These are phyloP conservation scores for Tragelaphus imberbis DNA, from an alignment of 2,113 vertebrate species.

Conservation along the genomic window DNA sequence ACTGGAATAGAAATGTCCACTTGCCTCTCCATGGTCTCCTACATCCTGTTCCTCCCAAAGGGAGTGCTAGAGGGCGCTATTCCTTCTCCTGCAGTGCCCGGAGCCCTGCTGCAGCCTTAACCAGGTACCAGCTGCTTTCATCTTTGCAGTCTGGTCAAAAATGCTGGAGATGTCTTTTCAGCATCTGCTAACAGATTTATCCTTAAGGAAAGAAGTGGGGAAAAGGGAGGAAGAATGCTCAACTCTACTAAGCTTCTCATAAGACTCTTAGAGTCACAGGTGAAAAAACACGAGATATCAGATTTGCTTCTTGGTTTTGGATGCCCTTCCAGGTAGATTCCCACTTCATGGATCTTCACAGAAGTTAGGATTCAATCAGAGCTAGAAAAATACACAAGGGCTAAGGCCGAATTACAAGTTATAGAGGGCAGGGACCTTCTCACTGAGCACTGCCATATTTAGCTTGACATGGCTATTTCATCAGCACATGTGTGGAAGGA, in stretches of 20 bases:
- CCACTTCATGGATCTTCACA: background rate
- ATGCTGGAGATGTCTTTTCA: background rate
- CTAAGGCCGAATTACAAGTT: background rate
- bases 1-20: background rate
- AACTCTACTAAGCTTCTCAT: background rate
- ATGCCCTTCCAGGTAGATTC: background rate
- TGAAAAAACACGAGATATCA: background rate
- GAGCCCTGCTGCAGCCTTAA: background rate
- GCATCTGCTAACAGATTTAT: background rate
- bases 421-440: background rate
- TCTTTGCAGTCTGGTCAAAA: background rate
- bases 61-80: background rate
- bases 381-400: background rate
- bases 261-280: background rate
- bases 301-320: background rate
- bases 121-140: background rate
- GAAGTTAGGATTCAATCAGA: background rate
- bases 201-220: background rate
- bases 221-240: background rate
- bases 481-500: background rate
- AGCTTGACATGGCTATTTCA: background rate
- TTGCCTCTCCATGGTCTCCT: background rate
- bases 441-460: background rate
- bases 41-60: background rate
- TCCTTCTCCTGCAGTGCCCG: background rate